phyloP scores from a whole-genome alignment of 2,113 vertebrate genomes.

The Prunella himalayana region DNA sequence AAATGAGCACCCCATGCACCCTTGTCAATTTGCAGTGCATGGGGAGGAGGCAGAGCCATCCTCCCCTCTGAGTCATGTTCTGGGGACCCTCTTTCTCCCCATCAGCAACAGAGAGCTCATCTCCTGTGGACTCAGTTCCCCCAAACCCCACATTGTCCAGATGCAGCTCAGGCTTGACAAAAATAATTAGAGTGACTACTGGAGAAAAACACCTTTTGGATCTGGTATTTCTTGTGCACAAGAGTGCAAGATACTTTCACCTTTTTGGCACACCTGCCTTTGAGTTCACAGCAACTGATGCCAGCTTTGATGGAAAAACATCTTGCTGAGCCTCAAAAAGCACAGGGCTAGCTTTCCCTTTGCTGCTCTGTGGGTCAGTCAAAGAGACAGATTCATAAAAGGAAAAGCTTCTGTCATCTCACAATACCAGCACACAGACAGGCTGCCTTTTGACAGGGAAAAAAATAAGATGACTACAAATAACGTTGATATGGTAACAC shows the following conservation, averaged over 20 bases:
- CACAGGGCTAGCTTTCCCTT: background rate
- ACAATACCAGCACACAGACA: background rate
- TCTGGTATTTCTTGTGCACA: background rate
- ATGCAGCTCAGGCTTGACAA: background rate
- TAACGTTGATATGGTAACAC: background rate
- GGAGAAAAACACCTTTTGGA: background rate
- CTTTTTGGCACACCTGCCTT: background rate
- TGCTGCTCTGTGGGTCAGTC: background rate
- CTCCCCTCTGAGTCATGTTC: background rate
- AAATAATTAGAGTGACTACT: background rate
- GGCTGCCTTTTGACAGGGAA: background rate
- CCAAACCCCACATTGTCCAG: background rate
- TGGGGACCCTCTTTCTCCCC: background rate
- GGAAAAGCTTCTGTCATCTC: constrained; percentile 19
- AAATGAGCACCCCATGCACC: fast-evolving
- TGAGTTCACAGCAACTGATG: background rate
- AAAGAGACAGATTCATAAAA: background rate
- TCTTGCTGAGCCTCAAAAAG: background rate
- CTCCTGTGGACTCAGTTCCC: background rate
- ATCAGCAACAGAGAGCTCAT: background rate
- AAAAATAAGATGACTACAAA: background rate
- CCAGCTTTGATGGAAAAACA: constrained; percentile 28
- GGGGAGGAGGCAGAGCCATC: background rate
- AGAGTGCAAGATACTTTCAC: background rate
- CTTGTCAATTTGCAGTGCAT: background rate